Base-by-base conservation (phyloP, 2,888 invertebrate species). In the Mactromeris polynyma region DNA sequence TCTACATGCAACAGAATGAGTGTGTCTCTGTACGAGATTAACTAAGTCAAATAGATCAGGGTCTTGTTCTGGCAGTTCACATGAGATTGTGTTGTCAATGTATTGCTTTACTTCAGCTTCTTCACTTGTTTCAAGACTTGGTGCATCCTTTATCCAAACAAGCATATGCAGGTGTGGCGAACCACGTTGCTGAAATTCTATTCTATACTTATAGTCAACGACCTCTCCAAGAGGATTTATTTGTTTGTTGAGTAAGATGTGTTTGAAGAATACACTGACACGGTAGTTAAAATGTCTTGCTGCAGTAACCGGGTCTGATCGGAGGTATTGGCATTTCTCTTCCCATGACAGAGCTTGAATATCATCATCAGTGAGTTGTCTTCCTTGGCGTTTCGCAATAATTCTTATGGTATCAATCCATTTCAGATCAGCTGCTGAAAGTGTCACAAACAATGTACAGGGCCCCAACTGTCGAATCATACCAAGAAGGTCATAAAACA, bases 401-500 rank as follows among this genome's bases (percentile, higher is more conserved):
- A n/a, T n/a, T n/a, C n/a, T n/a, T n/a, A 94, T 81, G 7, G 93
- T 86, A 46, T 94, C 93, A 6, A 78, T 64, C 93, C 94, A 94
- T 79, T 91, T 89, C 14, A 89, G 85, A 64, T 94, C 94, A 81
- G 93, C 92, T 19, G 94, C 93, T 64, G 92, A 92, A 21, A 94
- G 80, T 46, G 93, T 93, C 2, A 93, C 7, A 42, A 42, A 42
- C 42, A 6, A 42, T 42, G 42, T 42, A 42, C 93, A 92, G 21
- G 90, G 85, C 0, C 93, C 93, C 19, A 94, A 85, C 85, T 94
- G 94, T 17, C 93, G 69, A n/a, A 94, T 91, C 93, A 93, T 92
- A 33, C 93, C 94, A 31, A 93, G 86, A 1, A 93, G 46, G 31
- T 93, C 92, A 64, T 89, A 89, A 42, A 89, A 80, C 38, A 90